Conservation (phyloP, 2,113 vertebrate genomes). For the Micromys minutus region DNA sequence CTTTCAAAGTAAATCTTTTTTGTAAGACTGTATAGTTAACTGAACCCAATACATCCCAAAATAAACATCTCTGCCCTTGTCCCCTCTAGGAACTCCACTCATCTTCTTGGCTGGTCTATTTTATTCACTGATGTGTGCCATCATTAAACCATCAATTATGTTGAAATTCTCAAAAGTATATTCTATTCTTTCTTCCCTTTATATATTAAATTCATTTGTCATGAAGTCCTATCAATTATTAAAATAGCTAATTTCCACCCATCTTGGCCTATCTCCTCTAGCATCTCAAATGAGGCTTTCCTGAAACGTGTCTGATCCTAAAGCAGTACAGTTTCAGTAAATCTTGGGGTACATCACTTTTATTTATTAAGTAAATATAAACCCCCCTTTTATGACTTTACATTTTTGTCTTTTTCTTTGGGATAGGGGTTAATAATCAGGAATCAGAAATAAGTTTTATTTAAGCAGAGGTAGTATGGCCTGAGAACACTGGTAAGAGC, state of each 20-base stretch:
- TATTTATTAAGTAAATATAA: neutral
- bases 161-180: neutral
- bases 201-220: slow-evolving; percentile 42
- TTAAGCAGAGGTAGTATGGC: neutral
- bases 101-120: neutral
- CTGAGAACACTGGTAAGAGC: neutral
- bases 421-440: neutral
- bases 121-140: neutral
- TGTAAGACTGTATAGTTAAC: neutral
- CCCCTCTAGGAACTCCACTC: neutral
- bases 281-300: neutral
- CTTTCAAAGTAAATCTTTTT: neutral
- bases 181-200: slow-evolving; percentile 15
- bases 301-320: neutral
- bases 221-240: slow-evolving; percentile 55
- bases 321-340: neutral
- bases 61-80: neutral
- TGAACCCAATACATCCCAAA: neutral
- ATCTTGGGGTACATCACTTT: neutral
- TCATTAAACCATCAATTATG: slow-evolving; percentile 32
- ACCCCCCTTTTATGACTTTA: neutral
- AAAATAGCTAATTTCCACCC: slow-evolving; percentile 47
- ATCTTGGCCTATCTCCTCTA: neutral
- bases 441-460: neutral
- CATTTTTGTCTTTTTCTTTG: neutral